Evolutionary conservation across 2,888 invertebrate species (phyloP).

Genomic region (Horisme vitalbata): DNA sequence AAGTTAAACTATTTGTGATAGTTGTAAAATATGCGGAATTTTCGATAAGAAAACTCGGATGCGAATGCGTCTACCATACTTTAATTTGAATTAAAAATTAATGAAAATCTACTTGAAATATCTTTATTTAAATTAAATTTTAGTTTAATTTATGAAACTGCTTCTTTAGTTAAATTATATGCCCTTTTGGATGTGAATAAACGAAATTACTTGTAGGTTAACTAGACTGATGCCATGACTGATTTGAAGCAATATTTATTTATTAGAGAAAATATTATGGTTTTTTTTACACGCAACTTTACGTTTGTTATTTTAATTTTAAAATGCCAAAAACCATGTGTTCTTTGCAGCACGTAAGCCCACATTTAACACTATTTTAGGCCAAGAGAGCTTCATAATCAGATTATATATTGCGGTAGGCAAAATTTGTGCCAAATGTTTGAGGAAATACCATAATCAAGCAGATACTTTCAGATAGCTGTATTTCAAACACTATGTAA

Average conservation of each 20-base stretch:
- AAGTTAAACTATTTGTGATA: constrained; percentile 14
- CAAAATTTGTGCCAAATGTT: constrained; percentile 72
- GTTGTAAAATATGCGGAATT: constrained; percentile 11
- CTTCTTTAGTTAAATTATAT: constrained; percentile 48
- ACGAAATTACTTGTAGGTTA: constrained; percentile 43
- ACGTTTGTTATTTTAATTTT: constrained; percentile 16
- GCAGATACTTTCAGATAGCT: constrained; percentile 69
- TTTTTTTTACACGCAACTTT: constrained; percentile 30
- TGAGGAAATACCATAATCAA: constrained; percentile 49
- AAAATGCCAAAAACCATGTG: constrained; percentile 35
- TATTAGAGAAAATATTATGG: constrained; percentile 64
- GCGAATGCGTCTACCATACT: neutral
- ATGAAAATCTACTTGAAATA: constrained; percentile 13
- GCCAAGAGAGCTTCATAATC: constrained; percentile 24
- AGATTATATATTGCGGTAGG: constrained; percentile 29
- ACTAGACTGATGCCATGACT: constrained; percentile 78
- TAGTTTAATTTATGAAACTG: too few species aligned
- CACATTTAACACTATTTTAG: constrained; percentile 10
- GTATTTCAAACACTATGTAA: constrained; percentile 64
- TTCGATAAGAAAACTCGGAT: neutral
- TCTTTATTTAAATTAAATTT: too few species aligned
- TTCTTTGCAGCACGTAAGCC: constrained; percentile 7
- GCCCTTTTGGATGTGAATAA: constrained; percentile 39
- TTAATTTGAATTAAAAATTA: neutral
- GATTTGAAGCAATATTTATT: constrained; percentile 81